Base-by-base conservation (phyloP, 2,113 vertebrate genomes). In the Falcunculus frontatus region DNA sequence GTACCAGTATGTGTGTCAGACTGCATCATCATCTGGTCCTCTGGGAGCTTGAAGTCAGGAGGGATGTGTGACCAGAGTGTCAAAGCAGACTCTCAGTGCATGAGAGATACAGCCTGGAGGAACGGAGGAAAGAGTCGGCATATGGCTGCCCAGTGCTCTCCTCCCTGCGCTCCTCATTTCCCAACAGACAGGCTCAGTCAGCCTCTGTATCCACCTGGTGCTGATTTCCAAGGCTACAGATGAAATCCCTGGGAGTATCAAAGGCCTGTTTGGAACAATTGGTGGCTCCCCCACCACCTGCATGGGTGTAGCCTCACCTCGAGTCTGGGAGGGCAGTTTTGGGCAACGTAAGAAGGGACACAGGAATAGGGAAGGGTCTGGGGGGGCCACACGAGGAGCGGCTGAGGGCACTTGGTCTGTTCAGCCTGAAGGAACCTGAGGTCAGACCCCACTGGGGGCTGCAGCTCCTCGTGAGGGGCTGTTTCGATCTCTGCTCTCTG, bases 331-430 rank as follows among this genome's bases (percentile, higher is more conserved):
- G 17, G 4, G 6, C 57, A 35, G 4, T 15, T 72, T 80, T 42
- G 57, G 49, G 16, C 23, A 60, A 3, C 30, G 18, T 5, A 26
- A 30, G 70, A 57, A 35, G 35, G 30, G 50, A 47, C 29, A 47
- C 3, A 2, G 68, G 16, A 46, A 56, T 41, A 6, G 23, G 29
- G 60, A 41, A 56, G 19, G 25, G 19, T 65, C 60, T 65, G 19
- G 23, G 47, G 1, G 4, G 41, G 59, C 41, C n/a, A 16, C 35
- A 29, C 1, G 1, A 56, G 50, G 29, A 65, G 42, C 0, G 1
- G 50, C 60, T 56, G 60, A 65, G 35, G 60, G 25, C 25, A 3
- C n/a, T 84, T 47, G 41, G 22, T 64, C 23, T 25, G 70, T 41
- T 65, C 42, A n/a, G 18, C 50, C 50, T 65, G 50, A 37, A 39